Conservation (phyloP, 1,140 invertebrate species). For the Hestina assimilis region DNA sequence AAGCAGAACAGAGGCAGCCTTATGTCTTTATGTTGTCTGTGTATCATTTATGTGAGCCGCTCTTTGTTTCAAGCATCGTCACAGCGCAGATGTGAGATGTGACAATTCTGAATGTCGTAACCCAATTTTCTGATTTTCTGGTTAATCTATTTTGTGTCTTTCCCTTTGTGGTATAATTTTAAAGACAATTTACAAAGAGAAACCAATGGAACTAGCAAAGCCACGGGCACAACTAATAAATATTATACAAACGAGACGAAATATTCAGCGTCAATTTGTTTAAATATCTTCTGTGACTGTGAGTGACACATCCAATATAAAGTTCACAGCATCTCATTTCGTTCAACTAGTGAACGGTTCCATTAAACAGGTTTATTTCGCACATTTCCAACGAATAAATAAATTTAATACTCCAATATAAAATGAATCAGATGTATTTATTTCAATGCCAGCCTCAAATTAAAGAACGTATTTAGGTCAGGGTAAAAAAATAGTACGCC, state of each 20-base stretch:
- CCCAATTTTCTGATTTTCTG: no score
- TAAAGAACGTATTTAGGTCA: constrained; percentile 2
- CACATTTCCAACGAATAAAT: background rate
- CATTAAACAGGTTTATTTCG: background rate
- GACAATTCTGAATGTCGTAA: no score
- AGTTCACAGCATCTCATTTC: background rate
- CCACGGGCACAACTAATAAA: no score
- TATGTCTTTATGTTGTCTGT: no score
- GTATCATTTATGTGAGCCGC: no score
- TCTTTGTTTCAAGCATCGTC: no score
- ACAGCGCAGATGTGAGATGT: no score
- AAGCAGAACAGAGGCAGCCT: no score
- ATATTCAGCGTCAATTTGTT: background rate
- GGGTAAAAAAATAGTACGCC: background rate
- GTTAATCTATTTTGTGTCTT: no score
- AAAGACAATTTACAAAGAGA: no score
- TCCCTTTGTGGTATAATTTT: no score
- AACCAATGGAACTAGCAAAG: no score
- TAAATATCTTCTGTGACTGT: background rate
- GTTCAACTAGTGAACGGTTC: background rate
- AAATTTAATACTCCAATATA: background rate
- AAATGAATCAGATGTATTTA: background rate
- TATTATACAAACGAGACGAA: background rate
- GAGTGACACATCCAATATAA: constrained; percentile 10
- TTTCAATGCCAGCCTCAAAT: background rate